A percentile compares a stretch with the other conserved stretches of the same genome.
phyloP scores from a whole-genome alignment of 1,140 invertebrate genomes.

The Drosophila saltans region DNA sequence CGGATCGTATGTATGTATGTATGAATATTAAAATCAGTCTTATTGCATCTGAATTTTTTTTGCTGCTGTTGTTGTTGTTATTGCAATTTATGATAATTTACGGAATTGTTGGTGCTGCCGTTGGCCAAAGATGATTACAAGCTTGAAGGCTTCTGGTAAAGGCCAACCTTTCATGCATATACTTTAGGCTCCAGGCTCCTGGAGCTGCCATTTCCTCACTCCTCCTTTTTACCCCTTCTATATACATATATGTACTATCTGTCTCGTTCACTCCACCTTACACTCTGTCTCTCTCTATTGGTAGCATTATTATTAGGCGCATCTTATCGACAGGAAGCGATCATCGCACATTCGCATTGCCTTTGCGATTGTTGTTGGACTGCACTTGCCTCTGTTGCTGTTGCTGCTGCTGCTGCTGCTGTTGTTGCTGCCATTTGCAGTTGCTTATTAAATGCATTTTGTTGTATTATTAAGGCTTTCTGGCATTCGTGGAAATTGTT shows the following conservation, averaged over 20 bases:
- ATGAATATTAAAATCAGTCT: not conserved
- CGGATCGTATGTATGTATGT: too few species aligned
- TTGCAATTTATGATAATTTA: constrained; percentile 74
- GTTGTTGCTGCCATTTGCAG: constrained; percentile 67
- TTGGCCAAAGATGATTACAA: constrained; percentile 63
- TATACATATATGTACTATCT: not conserved
- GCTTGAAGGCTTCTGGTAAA: constrained; percentile 30
- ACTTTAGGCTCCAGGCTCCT: constrained; percentile 2
- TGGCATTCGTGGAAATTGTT: constrained; percentile 77
- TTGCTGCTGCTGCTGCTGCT: constrained; percentile 25
- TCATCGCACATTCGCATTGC: constrained; percentile 76
- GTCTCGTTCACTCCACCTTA: not conserved
- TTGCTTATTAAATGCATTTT: constrained; percentile 78
- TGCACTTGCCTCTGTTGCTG: constrained; percentile 45
- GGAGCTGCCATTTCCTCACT: constrained; percentile 2
- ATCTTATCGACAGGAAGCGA: constrained; percentile 80
- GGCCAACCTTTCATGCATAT: constrained; percentile 10
- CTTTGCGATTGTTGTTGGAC: constrained; percentile 35
- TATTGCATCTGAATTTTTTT: not conserved
- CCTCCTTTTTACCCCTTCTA: constrained; percentile 4
- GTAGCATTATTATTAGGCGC: constrained; percentile 71
- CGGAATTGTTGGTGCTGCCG: constrained; percentile 67
- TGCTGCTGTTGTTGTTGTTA: constrained; percentile 44
- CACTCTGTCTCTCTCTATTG: not conserved
- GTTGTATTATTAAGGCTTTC: constrained; percentile 72